Evolutionary conservation across 1,140 invertebrate genomes (phyloP).

Genomic region (Panulirus ornatus): DNA sequence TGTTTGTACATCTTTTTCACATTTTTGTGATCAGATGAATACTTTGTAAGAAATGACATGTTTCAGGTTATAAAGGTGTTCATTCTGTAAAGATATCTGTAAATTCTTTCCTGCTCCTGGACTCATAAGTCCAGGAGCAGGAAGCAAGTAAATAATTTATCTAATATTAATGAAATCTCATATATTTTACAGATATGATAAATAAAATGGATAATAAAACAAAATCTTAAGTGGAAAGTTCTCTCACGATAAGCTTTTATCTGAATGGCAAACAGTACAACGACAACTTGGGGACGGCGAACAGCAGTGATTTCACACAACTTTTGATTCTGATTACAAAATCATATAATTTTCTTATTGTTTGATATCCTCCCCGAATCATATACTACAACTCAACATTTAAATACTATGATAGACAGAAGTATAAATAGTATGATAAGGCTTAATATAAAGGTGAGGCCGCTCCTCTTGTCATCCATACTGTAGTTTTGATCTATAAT

Average conservation of each 20-base stretch:
- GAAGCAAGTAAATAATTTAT: background rate
- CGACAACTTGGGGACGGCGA: slow-evolving; percentile 50
- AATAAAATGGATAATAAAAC: slow-evolving; percentile 21
- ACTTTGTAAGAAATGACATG: no score
- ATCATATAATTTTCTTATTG: slow-evolving; percentile 13
- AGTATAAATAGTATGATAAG: slow-evolving; percentile 66
- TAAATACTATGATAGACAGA: slow-evolving; percentile 59
- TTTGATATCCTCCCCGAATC: slow-evolving; percentile 26
- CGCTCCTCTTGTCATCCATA: background rate
- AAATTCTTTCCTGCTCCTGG: background rate
- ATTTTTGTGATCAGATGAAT: no score
- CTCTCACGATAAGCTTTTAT: slow-evolving; percentile 38
- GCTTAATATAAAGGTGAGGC: slow-evolving; percentile 56
- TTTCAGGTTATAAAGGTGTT: no score
- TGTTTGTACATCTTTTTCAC: no score
- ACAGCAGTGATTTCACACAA: slow-evolving; percentile 54
- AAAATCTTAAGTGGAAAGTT: slow-evolving; percentile 14
- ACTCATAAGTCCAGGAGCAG: background rate
- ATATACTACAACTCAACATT: slow-evolving; percentile 45
- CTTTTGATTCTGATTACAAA: slow-evolving; percentile 44
- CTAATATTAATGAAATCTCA: background rate
- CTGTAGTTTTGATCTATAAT: slow-evolving; percentile 34
- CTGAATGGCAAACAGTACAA: slow-evolving; percentile 45
- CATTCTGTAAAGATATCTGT: no score
- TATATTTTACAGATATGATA: background rate